A percentile compares a stretch with the other conserved stretches of the same genome.
Conservation (phyloP, 2,797 vertebrate genomes). For the Lemur catta region DNA sequence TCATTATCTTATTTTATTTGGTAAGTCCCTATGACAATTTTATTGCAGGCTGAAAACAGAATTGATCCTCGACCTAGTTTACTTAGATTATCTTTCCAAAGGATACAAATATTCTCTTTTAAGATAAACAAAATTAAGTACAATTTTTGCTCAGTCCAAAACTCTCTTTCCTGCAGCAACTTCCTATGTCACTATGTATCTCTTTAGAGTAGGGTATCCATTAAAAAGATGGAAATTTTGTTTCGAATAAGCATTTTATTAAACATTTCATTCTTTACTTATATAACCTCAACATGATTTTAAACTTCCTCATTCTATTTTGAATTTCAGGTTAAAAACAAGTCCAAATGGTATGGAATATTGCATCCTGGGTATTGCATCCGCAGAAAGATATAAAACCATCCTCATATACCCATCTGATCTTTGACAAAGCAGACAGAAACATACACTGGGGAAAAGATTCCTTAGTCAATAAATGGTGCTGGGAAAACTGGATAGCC, state of each 20-base stretch:
- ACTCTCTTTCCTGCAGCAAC: background rate
- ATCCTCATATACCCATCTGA: too few relatives aligned
- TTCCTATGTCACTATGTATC: background rate
- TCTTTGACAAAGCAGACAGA: too few relatives aligned
- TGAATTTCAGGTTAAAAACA: background rate
- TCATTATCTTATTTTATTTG: slow-evolving; percentile 65
- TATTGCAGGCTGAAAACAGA: slow-evolving; percentile 69
- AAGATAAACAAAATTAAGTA: slow-evolving; percentile 53
- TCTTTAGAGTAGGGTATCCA: background rate
- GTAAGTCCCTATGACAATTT: slow-evolving; percentile 69
- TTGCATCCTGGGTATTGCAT: background rate
- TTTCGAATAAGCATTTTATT: background rate
- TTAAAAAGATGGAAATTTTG: background rate
- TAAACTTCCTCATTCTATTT: slow-evolving; percentile 3
- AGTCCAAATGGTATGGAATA: background rate
- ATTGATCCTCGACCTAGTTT: slow-evolving; percentile 48
- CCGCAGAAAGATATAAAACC: background rate
- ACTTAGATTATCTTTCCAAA: slow-evolving; percentile 43
- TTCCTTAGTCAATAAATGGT: too few relatives aligned
- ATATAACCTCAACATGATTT: slow-evolving; percentile 5
- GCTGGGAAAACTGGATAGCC: too few relatives aligned
- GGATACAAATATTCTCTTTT: slow-evolving; percentile 15
- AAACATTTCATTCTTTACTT: background rate
- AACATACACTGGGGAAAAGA: too few relatives aligned
- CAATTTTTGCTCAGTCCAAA: background rate